phyloP scores from a whole-genome alignment of 1,140 invertebrate genomes.

The Oscheius sp. region DNA sequence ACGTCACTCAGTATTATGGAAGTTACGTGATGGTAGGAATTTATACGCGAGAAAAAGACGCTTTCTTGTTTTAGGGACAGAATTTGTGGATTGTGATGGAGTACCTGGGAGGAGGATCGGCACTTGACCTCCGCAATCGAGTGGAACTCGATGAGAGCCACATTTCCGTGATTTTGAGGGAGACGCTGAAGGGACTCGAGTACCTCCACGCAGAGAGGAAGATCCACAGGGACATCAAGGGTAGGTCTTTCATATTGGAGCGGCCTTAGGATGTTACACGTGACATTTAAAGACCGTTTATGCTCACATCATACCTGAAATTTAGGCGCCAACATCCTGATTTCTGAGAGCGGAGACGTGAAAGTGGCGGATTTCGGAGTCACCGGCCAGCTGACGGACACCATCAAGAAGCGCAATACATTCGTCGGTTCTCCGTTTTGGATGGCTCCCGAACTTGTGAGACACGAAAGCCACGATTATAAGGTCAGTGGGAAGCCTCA shows the following conservation, averaged over 20 bases:
- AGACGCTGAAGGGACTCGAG: conserved; percentile 97
- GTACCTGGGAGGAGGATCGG: conserved; percentile 96
- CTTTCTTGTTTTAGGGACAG: conserved; percentile 75
- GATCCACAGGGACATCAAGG: conserved; percentile 97
- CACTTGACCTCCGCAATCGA: conserved; percentile 91
- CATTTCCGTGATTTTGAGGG: conserved; percentile 94
- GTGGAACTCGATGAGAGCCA: conserved; percentile 95
- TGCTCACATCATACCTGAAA: neutral
- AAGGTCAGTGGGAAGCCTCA: conserved; percentile 71
- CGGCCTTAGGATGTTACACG: neutral
- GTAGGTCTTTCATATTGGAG: conserved; percentile 61
- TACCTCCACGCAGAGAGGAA: conserved; percentile 97
- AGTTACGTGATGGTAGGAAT: conserved; percentile 82
- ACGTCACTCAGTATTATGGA: conserved; percentile 96
- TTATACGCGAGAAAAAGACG: neutral
- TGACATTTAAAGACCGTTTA: neutral
- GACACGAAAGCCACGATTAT: conserved; percentile 96
- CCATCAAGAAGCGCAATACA: conserved; percentile 96
- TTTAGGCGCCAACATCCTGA: conserved; percentile 92
- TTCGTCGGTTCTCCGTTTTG: conserved; percentile 99
- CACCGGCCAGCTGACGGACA: conserved; percentile 90
- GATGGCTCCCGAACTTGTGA: conserved; percentile 93
- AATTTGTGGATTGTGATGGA: conserved; percentile 99
- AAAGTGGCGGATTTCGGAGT: conserved; percentile 90
- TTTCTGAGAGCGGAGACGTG: conserved; percentile 97